phyloP scores from a whole-genome alignment of 2,113 vertebrate genomes.

The Tauraco erythrolophus region DNA sequence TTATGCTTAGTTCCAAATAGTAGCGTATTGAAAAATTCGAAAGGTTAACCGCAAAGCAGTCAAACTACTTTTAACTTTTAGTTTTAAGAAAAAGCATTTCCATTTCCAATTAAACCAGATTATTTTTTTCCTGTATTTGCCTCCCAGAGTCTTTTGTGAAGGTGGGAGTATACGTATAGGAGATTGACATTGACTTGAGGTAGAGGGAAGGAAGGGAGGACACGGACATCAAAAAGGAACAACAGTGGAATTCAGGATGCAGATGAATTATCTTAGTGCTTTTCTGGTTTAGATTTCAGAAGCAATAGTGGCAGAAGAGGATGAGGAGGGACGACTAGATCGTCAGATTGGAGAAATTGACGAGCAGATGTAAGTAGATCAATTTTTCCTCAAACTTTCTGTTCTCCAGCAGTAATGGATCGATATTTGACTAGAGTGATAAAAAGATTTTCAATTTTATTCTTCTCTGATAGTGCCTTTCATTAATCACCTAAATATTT shows the following conservation, averaged over 20 bases:
- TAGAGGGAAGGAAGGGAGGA: neutral
- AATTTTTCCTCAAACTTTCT: slow-evolving; percentile 55
- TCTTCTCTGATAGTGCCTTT: neutral
- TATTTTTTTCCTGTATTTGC: neutral
- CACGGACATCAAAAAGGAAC: slow-evolving; percentile 35
- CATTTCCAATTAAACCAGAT: neutral
- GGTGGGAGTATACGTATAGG: neutral
- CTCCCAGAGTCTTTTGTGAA: neutral
- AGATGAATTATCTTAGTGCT: slow-evolving; percentile 6
- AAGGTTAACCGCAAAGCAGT: neutral
- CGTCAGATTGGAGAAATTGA: slow-evolving; percentile 97
- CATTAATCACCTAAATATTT: neutral
- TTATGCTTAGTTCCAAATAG: neutral
- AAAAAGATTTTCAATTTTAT: neutral
- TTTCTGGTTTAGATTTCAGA: slow-evolving; percentile 85
- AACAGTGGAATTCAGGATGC: slow-evolving; percentile 4
- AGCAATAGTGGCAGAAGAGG: slow-evolving; percentile 95
- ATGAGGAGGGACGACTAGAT: slow-evolving; percentile 94
- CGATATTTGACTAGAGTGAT: neutral
- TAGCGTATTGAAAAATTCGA: neutral
- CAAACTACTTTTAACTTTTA: neutral
- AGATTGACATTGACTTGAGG: slow-evolving; percentile 11
- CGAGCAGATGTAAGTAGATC: slow-evolving; percentile 88
- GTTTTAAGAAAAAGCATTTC: neutral
- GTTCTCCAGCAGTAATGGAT: neutral